Percentiles rank a stretch among this genome's conserved stretches.
These are phyloP conservation scores for Sebastes cheni DNA, from an alignment of 2,797 vertebrate species.

Conservation along the genomic window DNA sequence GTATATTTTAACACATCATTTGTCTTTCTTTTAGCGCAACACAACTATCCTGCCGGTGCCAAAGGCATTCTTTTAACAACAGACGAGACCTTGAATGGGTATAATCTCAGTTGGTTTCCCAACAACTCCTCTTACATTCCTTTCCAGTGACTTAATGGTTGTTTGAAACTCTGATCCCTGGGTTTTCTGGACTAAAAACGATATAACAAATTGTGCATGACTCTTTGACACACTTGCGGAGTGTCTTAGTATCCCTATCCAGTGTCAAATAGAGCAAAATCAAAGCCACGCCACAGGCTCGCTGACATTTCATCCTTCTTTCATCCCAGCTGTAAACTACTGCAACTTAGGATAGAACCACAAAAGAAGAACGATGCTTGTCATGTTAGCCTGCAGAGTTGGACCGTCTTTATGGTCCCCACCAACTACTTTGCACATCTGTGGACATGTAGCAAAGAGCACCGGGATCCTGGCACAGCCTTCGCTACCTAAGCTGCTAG, in stretches of 20 bases:
- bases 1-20: constrained; percentile 52
- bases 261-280: constrained; percentile 39
- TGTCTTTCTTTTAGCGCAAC: constrained; percentile 46
- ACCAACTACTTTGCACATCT: constrained; percentile 40
- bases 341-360: constrained; percentile 26
- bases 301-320: constrained; percentile 29
- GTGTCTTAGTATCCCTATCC: constrained; percentile 24
- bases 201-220: constrained; percentile 44
- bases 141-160: constrained; percentile 46
- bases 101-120: constrained; percentile 32
- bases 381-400: constrained; percentile 40
- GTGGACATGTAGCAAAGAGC: constrained; percentile 22
- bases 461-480: constrained; percentile 16
- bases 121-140: constrained; percentile 47
- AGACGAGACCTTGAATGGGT: constrained; percentile 30
- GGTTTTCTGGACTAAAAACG: constrained; percentile 31
- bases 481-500: constrained; percentile 25
- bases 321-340: constrained; percentile 34
- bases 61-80: constrained; percentile 28
- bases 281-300: constrained; percentile 43
- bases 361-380: constrained; percentile 30
- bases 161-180: constrained; percentile 43
- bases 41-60: constrained; percentile 11
- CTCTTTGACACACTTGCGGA: constrained; percentile 27
- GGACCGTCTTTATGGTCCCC: background rate